Percentiles rank a stretch among this genome's conserved stretches.
These are phyloP conservation scores for Marmota monax DNA, from an alignment of 2,113 vertebrate species.

Conservation along the genomic window DNA sequence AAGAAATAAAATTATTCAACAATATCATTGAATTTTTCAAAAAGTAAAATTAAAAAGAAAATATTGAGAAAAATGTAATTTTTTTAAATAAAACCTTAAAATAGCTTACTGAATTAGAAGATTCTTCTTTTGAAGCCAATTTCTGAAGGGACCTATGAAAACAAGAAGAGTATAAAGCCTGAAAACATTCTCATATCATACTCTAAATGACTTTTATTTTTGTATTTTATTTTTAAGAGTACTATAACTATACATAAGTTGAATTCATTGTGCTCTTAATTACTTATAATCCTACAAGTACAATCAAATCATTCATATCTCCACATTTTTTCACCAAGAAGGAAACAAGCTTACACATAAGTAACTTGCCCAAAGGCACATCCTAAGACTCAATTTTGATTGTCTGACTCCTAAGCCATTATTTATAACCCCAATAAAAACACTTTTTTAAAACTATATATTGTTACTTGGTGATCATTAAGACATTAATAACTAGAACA, in stretches of 20 bases:
- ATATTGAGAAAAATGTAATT: slow-evolving; percentile 21
- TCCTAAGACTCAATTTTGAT: background rate
- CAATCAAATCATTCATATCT: background rate
- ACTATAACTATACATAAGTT: too few species aligned
- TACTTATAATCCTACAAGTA: slow-evolving; percentile 7
- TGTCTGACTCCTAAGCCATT: background rate
- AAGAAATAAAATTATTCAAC: slow-evolving; percentile 8
- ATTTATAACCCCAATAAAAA: background rate
- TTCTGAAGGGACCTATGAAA: slow-evolving; percentile 85
- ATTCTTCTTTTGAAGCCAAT: slow-evolving; percentile 86
- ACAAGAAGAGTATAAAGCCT: slow-evolving; percentile 34
- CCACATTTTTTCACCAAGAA: background rate
- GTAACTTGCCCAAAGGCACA: background rate
- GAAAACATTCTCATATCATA: slow-evolving; percentile 4
- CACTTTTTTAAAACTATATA: slow-evolving; percentile 18
- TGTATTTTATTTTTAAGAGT: too few species aligned
- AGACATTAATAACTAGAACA: slow-evolving; percentile 19
- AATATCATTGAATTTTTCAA: slow-evolving; percentile 50
- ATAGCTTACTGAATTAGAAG: slow-evolving; percentile 87
- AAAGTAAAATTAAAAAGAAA: slow-evolving; percentile 51
- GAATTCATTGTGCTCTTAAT: background rate
- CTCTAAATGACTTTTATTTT: background rate
- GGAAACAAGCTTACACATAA: background rate
- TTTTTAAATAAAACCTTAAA: background rate
- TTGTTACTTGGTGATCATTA: slow-evolving; percentile 14